Evolutionary conservation across 2,113 vertebrate species (phyloP).

Genomic region (Numenius arquata): DNA sequence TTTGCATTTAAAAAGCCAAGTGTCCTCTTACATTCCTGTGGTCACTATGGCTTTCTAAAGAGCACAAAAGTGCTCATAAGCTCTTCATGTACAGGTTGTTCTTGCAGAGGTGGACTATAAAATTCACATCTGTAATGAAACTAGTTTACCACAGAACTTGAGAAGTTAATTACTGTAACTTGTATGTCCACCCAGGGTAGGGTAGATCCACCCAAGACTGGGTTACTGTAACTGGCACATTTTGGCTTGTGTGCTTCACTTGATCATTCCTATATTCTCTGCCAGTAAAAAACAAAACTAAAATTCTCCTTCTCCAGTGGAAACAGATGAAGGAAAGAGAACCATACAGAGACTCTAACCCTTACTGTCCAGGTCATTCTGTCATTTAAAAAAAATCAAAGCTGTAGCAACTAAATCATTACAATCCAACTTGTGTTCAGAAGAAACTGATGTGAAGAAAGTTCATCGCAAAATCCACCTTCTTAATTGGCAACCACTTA

Average conservation of each 20-base stretch:
- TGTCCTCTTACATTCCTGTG: background rate
- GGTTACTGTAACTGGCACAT: background rate
- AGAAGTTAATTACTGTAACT: background rate
- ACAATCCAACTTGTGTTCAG: background rate
- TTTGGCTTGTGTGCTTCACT: background rate
- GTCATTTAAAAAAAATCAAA: background rate
- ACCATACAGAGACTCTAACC: background rate
- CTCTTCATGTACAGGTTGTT: background rate
- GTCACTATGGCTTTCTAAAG: background rate
- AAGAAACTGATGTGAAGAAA: background rate
- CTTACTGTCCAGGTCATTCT: background rate
- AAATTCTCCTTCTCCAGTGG: background rate
- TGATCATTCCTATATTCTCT: background rate
- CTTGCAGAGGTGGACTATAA: background rate
- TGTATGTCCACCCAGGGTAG: rapidly evolving
- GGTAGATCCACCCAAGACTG: background rate
- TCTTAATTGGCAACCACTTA: background rate
- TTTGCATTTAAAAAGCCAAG: background rate
- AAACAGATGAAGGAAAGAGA: background rate
- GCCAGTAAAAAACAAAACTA: background rate
- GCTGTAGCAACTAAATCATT: background rate
- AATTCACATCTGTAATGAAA: background rate
- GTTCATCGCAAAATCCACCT: background rate
- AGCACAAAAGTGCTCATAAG: background rate
- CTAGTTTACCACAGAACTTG: background rate